Conservation (phyloP, 1,140 invertebrate genomes). For the Drosophila hydei region DNA sequence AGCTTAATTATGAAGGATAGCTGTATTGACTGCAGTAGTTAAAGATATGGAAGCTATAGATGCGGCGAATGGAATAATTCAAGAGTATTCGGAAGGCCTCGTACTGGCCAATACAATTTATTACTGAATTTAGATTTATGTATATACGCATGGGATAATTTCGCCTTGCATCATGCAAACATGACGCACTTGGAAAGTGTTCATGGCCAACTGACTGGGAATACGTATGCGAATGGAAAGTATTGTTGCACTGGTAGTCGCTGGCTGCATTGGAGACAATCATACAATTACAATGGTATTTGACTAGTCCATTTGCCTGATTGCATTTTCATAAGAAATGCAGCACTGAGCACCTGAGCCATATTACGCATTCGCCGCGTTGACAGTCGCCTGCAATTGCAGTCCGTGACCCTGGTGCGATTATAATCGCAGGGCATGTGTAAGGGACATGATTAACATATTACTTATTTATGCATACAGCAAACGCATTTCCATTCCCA, state of each 20-base stretch:
- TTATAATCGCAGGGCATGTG: constrained; percentile 9
- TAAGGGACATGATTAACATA: constrained; percentile 33
- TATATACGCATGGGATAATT: constrained; percentile 64
- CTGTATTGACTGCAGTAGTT: no score
- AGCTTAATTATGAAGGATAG: no score
- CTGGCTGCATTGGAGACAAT: background rate
- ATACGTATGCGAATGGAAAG: constrained; percentile 23
- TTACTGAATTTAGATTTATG: no score
- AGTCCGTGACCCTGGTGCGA: constrained; percentile 46
- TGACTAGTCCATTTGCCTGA: constrained; percentile 63
- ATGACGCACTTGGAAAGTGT: constrained; percentile 33
- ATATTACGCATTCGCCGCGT: constrained; percentile 65
- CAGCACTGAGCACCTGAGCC: constrained; percentile 7
- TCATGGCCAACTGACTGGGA: constrained; percentile 19
- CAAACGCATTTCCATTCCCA: constrained; percentile 16
- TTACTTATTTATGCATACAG: constrained; percentile 24
- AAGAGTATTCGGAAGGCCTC: no score
- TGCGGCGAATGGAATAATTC: no score
- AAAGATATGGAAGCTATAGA: no score
- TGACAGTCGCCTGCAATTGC: constrained; percentile 36
- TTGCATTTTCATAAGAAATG: constrained; percentile 76
- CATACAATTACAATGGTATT: background rate
- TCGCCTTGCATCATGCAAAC: constrained; percentile 48
- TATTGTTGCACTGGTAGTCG: constrained; percentile 8
- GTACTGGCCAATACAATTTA: no score